phyloP scores from a whole-genome alignment of 2,113 vertebrate species.

The Caloenas nicobarica region DNA sequence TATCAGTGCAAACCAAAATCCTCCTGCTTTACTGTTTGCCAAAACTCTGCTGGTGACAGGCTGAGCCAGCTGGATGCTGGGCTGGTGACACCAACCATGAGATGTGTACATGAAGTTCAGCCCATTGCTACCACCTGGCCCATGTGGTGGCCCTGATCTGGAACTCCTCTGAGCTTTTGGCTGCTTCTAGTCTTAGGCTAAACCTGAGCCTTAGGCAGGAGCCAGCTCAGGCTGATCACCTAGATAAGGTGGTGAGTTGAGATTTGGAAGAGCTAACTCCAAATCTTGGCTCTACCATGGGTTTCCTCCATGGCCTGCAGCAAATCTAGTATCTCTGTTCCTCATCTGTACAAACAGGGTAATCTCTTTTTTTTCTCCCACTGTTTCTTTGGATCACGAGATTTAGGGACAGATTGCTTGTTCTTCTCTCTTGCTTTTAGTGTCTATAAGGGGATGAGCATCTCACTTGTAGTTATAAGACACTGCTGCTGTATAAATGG shows the following conservation, averaged over 20 bases:
- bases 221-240: background rate
- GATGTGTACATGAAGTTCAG: background rate
- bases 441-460: background rate
- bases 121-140: background rate
- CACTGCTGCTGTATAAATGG: background rate
- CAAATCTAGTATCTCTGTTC: background rate
- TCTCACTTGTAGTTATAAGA: background rate
- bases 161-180: background rate
- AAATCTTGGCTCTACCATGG: background rate
- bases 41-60: fast-evolving
- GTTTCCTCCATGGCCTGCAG: background rate
- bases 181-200: background rate
- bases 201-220: background rate
- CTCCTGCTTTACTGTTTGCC: background rate
- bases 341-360: background rate
- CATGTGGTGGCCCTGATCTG: fast-evolving
- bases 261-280: background rate
- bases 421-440: background rate
- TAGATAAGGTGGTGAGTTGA: background rate
- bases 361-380: background rate
- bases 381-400: background rate
- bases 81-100: background rate
- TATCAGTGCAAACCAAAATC: background rate
- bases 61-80: fast-evolving
- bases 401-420: background rate